These are phyloP conservation scores for Fissipunctia ypsillon DNA, from an alignment of 2,888 invertebrate species.

Conservation along the genomic window DNA sequence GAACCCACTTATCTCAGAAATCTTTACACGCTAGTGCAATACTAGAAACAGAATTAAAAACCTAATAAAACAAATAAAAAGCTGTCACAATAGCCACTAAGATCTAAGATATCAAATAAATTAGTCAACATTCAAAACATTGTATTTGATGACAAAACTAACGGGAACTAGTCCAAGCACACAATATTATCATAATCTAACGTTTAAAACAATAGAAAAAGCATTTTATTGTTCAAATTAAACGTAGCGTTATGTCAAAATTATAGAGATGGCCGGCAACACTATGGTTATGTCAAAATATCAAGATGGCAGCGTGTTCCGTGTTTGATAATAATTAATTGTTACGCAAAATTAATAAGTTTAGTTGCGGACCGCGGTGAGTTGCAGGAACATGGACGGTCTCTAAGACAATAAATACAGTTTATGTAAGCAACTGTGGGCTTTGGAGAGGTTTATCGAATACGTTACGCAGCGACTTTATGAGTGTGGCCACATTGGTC, in stretches of 20 bases:
- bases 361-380: slow-evolving; percentile 59
- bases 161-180: slow-evolving; percentile 63
- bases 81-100: slow-evolving; percentile 50
- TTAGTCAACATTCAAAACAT: slow-evolving; percentile 50
- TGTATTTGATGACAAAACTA: slow-evolving; percentile 63
- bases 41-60: slow-evolving; percentile 23
- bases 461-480: slow-evolving; percentile 27
- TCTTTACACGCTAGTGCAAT: slow-evolving; percentile 55
- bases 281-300: slow-evolving; percentile 64
- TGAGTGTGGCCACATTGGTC: slow-evolving; percentile 19
- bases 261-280: slow-evolving; percentile 54
- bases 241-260: slow-evolving; percentile 59
- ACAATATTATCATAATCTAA: slow-evolving; percentile 64
- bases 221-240: slow-evolving; percentile 60
- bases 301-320: slow-evolving; percentile 59
- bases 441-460: slow-evolving; percentile 41
- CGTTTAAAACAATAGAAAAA: slow-evolving; percentile 64
- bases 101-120: slow-evolving; percentile 53
- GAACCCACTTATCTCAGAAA: slow-evolving; percentile 39
- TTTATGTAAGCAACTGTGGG: slow-evolving; percentile 50
- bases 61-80: slow-evolving; percentile 47
- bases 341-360: slow-evolving; percentile 66
- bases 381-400: slow-evolving; percentile 49
- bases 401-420: slow-evolving; percentile 51
- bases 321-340: slow-evolving; percentile 61